phyloP scores from a whole-genome alignment of 2,888 invertebrate genomes.

The Frankliniella fusca region DNA sequence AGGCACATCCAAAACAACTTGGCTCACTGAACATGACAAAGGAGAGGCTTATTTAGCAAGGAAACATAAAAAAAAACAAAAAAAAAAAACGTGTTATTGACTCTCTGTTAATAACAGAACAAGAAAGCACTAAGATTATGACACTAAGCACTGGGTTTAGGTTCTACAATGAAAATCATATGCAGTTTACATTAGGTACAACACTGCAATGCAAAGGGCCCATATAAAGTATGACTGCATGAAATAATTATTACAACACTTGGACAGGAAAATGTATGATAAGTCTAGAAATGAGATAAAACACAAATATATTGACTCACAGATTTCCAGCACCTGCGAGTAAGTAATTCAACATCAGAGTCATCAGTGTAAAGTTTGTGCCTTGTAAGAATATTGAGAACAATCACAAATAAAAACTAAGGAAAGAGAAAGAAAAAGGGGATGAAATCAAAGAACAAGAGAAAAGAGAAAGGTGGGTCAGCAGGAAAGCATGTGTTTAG shows the following conservation, averaged over 20 bases:
- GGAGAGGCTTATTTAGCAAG: background rate
- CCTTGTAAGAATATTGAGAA: background rate
- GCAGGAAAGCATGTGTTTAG: background rate
- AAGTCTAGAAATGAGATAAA: slow-evolving; percentile 5
- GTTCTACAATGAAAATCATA: background rate
- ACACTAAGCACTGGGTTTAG: slow-evolving; percentile 17
- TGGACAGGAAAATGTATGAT: background rate
- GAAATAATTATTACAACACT: background rate
- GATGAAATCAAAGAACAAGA: background rate
- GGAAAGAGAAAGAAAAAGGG: background rate
- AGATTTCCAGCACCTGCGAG: slow-evolving; percentile 9
- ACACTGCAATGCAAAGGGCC: slow-evolving; percentile 10
- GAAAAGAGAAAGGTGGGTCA: background rate
- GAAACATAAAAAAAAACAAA: slow-evolving; percentile 6
- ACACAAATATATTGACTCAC: background rate
- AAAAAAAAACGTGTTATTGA: slow-evolving; percentile 7
- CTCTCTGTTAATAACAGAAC: slow-evolving; percentile 14
- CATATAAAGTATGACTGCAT: background rate
- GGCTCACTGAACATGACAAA: slow-evolving; percentile 13
- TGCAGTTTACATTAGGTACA: background rate
- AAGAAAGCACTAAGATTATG: slow-evolving; percentile 25
- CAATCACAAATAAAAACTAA: background rate
- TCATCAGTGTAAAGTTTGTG: background rate
- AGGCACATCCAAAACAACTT: background rate
- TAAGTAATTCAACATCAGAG: background rate